These are phyloP conservation scores for Nothocercus julius DNA, from an alignment of 2,113 vertebrate genomes.

Conservation along the genomic window DNA sequence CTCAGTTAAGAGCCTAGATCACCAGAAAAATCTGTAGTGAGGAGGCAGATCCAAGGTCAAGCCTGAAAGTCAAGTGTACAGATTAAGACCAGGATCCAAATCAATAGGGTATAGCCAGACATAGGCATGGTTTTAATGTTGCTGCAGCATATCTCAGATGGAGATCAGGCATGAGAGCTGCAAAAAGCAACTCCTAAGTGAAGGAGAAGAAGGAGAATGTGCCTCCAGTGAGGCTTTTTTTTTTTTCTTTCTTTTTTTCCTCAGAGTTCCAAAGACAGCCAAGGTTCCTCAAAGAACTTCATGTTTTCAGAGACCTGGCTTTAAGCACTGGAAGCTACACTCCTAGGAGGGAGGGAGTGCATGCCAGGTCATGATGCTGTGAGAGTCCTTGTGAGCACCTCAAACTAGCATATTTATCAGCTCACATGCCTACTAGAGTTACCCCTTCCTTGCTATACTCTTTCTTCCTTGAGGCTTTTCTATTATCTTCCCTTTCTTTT, in stretches of 20 bases:
- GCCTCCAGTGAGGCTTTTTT: not conserved
- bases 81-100: not conserved
- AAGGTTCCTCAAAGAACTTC: not conserved
- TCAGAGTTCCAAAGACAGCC: not conserved
- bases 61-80: not conserved
- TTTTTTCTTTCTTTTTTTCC: not conserved
- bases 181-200: not conserved
- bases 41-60: not conserved
- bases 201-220: not conserved
- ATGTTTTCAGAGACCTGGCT: not conserved
- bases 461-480: not conserved
- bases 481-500: not conserved
- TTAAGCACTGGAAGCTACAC: not conserved
- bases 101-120: not conserved
- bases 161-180: accelerated
- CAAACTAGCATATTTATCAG: not conserved
- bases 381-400: not conserved
- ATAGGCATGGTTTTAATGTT: not conserved
- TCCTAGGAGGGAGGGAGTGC: not conserved
- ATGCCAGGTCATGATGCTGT: not conserved
- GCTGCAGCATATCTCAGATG: not conserved
- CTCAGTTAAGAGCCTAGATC: not conserved
- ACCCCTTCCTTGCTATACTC: not conserved
- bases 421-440: not conserved
- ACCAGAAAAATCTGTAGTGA: not conserved